phyloP scores from a whole-genome alignment of 2,113 vertebrate genomes.

The Tichodroma muraria region DNA sequence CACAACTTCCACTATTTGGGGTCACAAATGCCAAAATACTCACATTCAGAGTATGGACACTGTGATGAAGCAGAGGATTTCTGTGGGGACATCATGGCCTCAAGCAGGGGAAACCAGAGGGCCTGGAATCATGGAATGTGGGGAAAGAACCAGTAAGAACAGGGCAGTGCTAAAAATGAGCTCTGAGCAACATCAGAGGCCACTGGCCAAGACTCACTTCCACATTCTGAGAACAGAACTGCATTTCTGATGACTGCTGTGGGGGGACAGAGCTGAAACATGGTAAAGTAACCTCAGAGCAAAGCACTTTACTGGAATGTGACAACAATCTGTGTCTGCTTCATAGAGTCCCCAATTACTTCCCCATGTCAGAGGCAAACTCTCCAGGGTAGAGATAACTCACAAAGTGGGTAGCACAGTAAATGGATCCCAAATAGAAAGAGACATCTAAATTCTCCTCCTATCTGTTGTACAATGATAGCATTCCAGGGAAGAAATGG shows the following conservation, averaged over 20 bases:
- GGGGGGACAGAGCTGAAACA: not conserved
- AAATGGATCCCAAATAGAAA: not conserved
- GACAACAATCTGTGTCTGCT: not conserved
- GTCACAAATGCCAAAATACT: not conserved
- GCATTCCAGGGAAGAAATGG: not conserved
- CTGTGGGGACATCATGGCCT: constrained; percentile 94
- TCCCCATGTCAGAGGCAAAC: not conserved
- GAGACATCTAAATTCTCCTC: not conserved
- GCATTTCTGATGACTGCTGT: not conserved
- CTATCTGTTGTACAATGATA: not conserved
- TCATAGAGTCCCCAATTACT: not conserved
- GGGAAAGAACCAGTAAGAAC: not conserved
- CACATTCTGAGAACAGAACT: not conserved
- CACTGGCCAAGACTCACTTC: not conserved
- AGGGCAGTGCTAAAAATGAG: not conserved
- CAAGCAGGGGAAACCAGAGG: constrained; percentile 93
- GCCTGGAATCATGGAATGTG: constrained; percentile 63
- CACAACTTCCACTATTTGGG: not conserved
- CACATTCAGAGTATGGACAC: constrained; percentile 77
- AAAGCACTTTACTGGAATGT: not conserved
- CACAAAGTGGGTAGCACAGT: not conserved
- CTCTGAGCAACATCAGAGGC: not conserved
- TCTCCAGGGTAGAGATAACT: not conserved
- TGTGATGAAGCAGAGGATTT: constrained; percentile 74
- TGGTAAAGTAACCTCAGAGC: not conserved